Percentiles rank a stretch among this genome's conserved stretches.
phyloP scores from a whole-genome alignment of 2,888 invertebrate species.

The Apomyelois bistriatella region DNA sequence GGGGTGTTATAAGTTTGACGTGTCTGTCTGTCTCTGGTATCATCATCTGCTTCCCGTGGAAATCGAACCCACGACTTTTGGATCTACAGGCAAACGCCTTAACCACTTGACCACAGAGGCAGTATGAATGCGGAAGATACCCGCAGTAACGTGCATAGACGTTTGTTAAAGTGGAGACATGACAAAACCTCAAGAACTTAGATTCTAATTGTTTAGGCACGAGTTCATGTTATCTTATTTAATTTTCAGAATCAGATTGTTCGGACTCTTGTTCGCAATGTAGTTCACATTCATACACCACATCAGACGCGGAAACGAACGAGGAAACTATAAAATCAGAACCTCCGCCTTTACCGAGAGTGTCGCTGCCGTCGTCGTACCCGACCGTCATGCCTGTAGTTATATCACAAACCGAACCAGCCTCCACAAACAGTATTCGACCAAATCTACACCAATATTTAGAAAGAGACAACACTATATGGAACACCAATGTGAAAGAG shows the following conservation, averaged over 20 bases:
- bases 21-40: no score
- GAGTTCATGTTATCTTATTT: neutral
- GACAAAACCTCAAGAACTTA: no score
- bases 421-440: slow-evolving; percentile 56
- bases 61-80: no score
- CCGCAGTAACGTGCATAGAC: no score
- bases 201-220: neutral
- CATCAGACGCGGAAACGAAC: slow-evolving; percentile 48
- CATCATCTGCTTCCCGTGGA: no score
- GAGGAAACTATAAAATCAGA: slow-evolving; percentile 42
- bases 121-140: no score
- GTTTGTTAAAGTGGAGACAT: no score
- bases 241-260: slow-evolving; percentile 82
- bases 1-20: no score
- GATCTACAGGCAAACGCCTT: no score
- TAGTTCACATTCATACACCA: slow-evolving; percentile 53
- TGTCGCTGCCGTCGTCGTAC: slow-evolving; percentile 33
- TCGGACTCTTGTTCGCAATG: slow-evolving; percentile 86
- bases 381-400: slow-evolving; percentile 53
- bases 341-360: slow-evolving; percentile 52
- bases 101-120: no score
- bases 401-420: slow-evolving; percentile 43
- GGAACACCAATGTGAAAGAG: slow-evolving; percentile 54
- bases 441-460: slow-evolving; percentile 68
- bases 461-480: slow-evolving; percentile 66